These are phyloP conservation scores for Latrodectus geometricus DNA, from an alignment of 1,140 invertebrate species.

Conservation along the genomic window DNA sequence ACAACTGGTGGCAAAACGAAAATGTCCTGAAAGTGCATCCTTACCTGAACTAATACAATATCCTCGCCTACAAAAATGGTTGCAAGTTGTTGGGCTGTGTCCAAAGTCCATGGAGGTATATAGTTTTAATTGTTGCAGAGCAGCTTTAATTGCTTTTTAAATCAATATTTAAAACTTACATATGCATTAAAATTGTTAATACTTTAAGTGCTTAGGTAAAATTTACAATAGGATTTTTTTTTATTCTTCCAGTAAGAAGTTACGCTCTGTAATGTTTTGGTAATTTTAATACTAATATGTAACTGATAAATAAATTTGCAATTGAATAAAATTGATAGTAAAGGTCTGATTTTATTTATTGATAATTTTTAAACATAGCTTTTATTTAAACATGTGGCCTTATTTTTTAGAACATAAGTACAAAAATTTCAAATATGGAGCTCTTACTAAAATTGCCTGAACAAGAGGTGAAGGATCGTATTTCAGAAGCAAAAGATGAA, in stretches of 20 bases:
- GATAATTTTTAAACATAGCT: too few relatives aligned
- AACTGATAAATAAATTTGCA: too few relatives aligned
- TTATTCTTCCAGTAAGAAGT: too few relatives aligned
- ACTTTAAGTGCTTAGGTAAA: too few relatives aligned
- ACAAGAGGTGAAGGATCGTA: slow-evolving; percentile 80
- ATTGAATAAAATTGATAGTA: too few relatives aligned
- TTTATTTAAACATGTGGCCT: not conserved
- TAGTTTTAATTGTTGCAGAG: not conserved
- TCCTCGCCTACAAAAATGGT: slow-evolving; percentile 87
- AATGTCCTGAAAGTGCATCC: slow-evolving; percentile 75
- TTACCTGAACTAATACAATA: slow-evolving; percentile 73
- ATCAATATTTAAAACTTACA: too few relatives aligned
- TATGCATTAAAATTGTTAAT: too few relatives aligned
- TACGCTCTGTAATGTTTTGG: too few relatives aligned
- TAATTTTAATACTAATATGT: too few relatives aligned
- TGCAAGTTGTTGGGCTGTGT: slow-evolving; percentile 87
- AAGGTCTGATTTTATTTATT: slow-evolving; percentile 8
- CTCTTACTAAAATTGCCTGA: slow-evolving; percentile 80
- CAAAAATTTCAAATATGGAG: slow-evolving; percentile 63
- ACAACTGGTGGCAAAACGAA: slow-evolving; percentile 86
- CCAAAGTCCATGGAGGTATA: slow-evolving; percentile 79
- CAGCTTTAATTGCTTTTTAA: too few relatives aligned
- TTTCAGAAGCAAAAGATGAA: slow-evolving; percentile 79
- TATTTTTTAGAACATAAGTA: slow-evolving; percentile 66
- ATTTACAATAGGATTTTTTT: too few relatives aligned